phyloP scores from a whole-genome alignment of 2,888 invertebrate genomes.

The Parasteatoda lunata region DNA sequence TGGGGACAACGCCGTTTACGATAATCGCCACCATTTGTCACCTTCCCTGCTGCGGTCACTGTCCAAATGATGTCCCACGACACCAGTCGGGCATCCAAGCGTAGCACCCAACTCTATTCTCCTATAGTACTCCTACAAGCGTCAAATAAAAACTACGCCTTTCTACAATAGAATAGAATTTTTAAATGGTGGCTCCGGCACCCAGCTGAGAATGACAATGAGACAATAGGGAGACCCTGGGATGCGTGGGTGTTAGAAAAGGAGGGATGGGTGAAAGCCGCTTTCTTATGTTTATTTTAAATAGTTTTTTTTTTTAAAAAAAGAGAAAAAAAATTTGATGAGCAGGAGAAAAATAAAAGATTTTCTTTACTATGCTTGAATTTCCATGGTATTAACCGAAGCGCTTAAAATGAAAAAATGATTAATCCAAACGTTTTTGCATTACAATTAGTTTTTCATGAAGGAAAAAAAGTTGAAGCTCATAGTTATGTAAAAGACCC shows the following conservation, averaged over 20 bases:
- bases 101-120: slow-evolving; percentile 34
- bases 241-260: background rate
- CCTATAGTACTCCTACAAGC: background rate
- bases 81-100: slow-evolving; percentile 30
- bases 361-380: background rate
- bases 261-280: background rate
- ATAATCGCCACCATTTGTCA: slow-evolving; percentile 67
- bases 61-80: slow-evolving; percentile 65
- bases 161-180: slow-evolving; percentile 29
- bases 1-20: slow-evolving; percentile 56
- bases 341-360: too few relatives aligned
- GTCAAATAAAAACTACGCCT: slow-evolving; percentile 24
- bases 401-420: slow-evolving; percentile 13
- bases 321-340: background rate
- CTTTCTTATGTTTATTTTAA: background rate
- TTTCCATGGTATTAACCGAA: background rate
- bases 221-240: slow-evolving; percentile 18
- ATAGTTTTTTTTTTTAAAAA: background rate
- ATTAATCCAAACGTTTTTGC: slow-evolving; percentile 50
- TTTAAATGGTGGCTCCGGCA: slow-evolving; percentile 11
- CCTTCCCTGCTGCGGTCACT: slow-evolving; percentile 65
- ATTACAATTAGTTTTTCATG: slow-evolving; percentile 43
- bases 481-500: too few relatives aligned
- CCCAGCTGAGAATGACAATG: slow-evolving; percentile 45
- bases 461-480: slow-evolving; percentile 1